Base-by-base conservation (phyloP, 2,797 vertebrate species). In the Semaprochilodus insignis region DNA sequence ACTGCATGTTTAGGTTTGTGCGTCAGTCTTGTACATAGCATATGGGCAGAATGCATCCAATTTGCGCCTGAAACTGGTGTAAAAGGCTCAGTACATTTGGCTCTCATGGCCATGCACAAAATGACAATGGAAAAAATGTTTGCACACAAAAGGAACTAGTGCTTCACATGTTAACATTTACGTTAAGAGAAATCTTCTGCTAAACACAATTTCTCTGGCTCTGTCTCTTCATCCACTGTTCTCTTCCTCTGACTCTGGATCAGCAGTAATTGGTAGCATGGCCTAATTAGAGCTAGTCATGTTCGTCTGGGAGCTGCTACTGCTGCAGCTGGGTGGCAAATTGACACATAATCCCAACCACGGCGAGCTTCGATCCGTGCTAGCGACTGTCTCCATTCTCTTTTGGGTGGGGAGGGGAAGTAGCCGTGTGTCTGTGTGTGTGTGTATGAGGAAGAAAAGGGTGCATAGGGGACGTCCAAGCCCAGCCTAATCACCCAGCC, bases 271-370 rank as follows among this genome's bases (percentile, higher is more conserved):
- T 95, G 93, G 92, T 91, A 91, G 90, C 91, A 89, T 86, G 91
- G 91, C 93, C 93, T 94, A 94, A 94, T 94, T 94, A 93, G 91
- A 91, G 90, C 87, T 91, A 91, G 93, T 93, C 91, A 91, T 93
- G 92, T 92, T 93, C 88, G 87, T 88, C 90, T 85, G 88, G 87
- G 89, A 92, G 75, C 82, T 87, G 88, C 82, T 85, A 78, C 89
- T 88, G 80, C 91, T 92, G 92, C 92, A 93, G 91, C 91, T 91
- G 93, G 91, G 91, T 92, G 91, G 91, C 90, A 93, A 95, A 94
- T 92, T 92, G 92, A 94, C 94, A 93, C 90, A 91, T 92, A 94
- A 93, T 94, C 94, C 92, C 78, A 85, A 92, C 88, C 90, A 91
- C 88, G 84, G 90, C 90, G 88, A 87, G 87, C 91, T 92, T 91